Base-by-base conservation (phyloP, 2,797 vertebrate genomes). In the Channa striata region DNA sequence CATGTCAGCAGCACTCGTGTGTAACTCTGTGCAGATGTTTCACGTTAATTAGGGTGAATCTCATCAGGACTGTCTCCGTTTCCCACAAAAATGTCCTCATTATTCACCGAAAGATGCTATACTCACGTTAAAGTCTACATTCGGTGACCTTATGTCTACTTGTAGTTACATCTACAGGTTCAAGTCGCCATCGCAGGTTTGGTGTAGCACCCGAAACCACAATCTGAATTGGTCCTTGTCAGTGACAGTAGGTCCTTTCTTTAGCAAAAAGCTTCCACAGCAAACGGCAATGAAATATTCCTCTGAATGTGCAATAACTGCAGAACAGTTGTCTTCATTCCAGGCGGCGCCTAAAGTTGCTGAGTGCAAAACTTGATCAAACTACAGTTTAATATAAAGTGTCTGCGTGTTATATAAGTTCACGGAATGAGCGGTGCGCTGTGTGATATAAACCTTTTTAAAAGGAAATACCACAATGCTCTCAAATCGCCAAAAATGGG, bases 351-450 rank as follows among this genome's bases (percentile, higher is more conserved):
- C 65, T 33, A 7, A 59, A 72, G 58, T 61, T 17, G 20, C 56
- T 33, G 76, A 68, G 68, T 61, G 72, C 62, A 47, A 57, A 5
- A 42, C 68, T 76, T 64, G 67, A 82, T 72, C 73, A 77, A 82
- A 73, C 48, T 20, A 5, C 37, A 74, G 57, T 83, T 64, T 52
- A 67, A 74, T 68, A 50, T 66, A 56, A 66, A 65, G 56, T 61
- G 53, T 23, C 59, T 51, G 48, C 42, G 40, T n/a, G 6, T 64
- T 68, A 54, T 68, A 42, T 21, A 59, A 49, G 30, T n/a, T 42
- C 39, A 13, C 46, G 51, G 33, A 65, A 59, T 34, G 21, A 78
- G 39, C 4, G 4, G 25, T 47, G 6, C 19, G 21, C 30, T 19
- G 2, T 64, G 36, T 11, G 53, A 20, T 47, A 47, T 19, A 73